These are phyloP conservation scores for Limnephilus marmoratus DNA, from an alignment of 2,888 invertebrate species.

Conservation along the genomic window DNA sequence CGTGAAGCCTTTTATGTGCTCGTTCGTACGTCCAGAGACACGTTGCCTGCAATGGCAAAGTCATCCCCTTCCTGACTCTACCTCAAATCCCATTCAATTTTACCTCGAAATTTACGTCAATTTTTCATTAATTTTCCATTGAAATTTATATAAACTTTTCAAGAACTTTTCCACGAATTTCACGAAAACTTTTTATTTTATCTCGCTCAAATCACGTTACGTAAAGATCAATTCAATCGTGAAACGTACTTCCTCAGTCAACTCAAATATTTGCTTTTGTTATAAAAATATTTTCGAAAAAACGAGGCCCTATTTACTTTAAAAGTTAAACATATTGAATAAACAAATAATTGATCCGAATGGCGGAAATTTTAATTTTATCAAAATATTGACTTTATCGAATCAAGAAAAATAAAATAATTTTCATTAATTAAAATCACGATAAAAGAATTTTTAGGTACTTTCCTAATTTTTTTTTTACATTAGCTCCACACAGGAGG, in stretches of 20 bases:
- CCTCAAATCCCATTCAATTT: background rate
- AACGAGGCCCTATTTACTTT: background rate
- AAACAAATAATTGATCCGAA: background rate
- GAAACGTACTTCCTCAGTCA: background rate
- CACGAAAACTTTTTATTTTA: background rate
- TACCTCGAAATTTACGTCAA: background rate
- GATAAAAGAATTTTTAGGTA: too few relatives aligned
- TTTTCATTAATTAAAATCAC: too few relatives aligned
- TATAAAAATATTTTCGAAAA: background rate
- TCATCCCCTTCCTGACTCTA: background rate
- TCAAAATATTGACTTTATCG: too few relatives aligned
- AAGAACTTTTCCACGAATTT: background rate
- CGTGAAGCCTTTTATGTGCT: conserved; percentile 14
- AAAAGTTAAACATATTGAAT: background rate
- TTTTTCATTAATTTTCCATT: background rate
- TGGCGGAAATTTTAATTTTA: background rate
- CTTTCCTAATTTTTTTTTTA: too few relatives aligned
- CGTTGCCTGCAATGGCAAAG: background rate
- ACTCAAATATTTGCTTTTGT: background rate
- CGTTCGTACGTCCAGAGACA: background rate
- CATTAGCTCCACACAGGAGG: too few relatives aligned
- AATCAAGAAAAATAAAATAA: too few relatives aligned
- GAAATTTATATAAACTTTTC: background rate
- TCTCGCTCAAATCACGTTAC: background rate
- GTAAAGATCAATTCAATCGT: background rate